Evolutionary conservation across 2,113 vertebrate genomes (phyloP).

Genomic region (Benitochromis conjunctus): DNA sequence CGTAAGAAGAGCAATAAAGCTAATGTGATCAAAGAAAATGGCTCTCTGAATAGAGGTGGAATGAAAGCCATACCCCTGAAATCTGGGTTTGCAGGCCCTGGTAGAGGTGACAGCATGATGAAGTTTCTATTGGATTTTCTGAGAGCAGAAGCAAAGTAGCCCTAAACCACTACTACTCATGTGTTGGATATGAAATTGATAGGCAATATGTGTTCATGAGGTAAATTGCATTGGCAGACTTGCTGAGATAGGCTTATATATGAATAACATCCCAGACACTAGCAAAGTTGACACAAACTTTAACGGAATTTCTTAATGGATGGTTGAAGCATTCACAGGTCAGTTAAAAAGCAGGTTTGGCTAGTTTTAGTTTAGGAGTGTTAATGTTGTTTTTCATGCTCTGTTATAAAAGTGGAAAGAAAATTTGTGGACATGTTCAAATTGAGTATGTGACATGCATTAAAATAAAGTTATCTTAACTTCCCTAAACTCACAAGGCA

Average conservation of each 20-base stretch:
- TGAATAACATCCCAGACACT: background rate
- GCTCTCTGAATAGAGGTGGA: conserved; percentile 70
- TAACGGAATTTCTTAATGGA: background rate
- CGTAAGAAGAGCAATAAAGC: conserved; percentile 74
- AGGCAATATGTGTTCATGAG: conserved; percentile 40
- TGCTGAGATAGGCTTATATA: background rate
- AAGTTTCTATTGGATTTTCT: conserved; percentile 70
- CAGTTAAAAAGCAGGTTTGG: background rate
- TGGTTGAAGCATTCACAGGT: background rate
- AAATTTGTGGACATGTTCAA: background rate
- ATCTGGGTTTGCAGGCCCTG: conserved; percentile 64
- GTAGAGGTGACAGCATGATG: conserved; percentile 71
- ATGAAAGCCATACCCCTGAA: conserved; percentile 67
- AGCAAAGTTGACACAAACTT: background rate
- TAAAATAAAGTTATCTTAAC: no score
- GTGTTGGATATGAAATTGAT: conserved; percentile 57
- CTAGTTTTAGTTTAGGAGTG: background rate
- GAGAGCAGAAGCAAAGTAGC: conserved; percentile 49
- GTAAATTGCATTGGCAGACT: background rate
- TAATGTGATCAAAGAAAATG: conserved; percentile 77
- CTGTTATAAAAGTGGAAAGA: background rate
- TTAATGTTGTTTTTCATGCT: background rate
- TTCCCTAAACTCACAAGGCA: no score
- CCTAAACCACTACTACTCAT: conserved; percentile 41
- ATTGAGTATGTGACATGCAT: no score